Base-by-base conservation (phyloP, 2,113 vertebrate species). In the Stigmatopora nigra region DNA sequence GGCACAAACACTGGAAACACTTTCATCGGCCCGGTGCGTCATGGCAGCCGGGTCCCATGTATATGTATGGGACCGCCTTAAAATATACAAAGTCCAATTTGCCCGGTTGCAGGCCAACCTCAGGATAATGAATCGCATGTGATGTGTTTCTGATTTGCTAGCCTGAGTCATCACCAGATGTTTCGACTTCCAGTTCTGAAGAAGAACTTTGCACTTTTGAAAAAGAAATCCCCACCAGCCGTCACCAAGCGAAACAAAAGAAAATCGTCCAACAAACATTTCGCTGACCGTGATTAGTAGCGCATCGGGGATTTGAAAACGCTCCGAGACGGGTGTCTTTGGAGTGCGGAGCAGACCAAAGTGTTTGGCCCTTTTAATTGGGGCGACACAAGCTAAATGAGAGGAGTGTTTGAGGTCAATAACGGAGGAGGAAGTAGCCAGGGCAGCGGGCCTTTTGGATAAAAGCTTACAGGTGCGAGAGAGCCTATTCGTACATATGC, bases 131-230 rank as follows among this genome's bases (percentile, higher is more conserved):
- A 88, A 84, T 86, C 82, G 77, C 87, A 88, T 82, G 83, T 88
- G 86, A 89, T 85, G 83, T 84, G 86, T 80, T 86, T 88, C 78
- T 83, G 87, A 87, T 86, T 85, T 67, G 66, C 17, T 51, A 72
- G 82, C 71, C 78, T 89, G 87, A 88, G 86, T 89, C 87, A 89
- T 89, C 84, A 82, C 86, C 87, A 89, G 84, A 89, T 89, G 87
- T 88, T 86, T 77, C 69, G 16, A 69, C 78, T 85, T 86, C 83
- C 87, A 85, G 79, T 85, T 85, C 72, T 82, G 67, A 68, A 45
- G 69, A 45, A 63, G 69, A 80, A 68, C 68, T 65, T 58, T 65
- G 51, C 22, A 56, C 59, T 62, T 74, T 80, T 84, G 83, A 70
- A 75, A 31, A 82, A 80, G 73, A 41, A 73, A 71, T 49, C 25